Evolutionary conservation across 53 echinoderm and acorn worm species (phyloP).

Genomic region (Echinometra lucunter): DNA sequence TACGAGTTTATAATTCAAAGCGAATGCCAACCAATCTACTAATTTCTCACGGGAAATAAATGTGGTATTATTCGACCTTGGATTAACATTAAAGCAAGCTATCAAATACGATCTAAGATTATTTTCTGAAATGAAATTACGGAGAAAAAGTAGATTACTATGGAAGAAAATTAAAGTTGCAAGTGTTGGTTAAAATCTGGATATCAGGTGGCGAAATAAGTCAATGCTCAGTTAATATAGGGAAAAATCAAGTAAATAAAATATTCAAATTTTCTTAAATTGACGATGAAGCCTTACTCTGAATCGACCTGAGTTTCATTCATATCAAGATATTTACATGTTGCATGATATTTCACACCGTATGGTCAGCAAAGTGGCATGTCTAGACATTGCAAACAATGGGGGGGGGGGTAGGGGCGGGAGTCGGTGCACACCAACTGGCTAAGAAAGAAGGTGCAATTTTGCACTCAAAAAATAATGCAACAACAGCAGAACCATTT

Average conservation of each 20-base stretch:
- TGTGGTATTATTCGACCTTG: slow-evolving; percentile 1
- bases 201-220: neutral
- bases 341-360: neutral
- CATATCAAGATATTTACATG: neutral
- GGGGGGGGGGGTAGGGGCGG: too few species aligned
- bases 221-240: too few species aligned
- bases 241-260: too few species aligned
- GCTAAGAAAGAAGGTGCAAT: too few species aligned
- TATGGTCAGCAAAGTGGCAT: neutral
- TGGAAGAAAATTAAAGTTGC: neutral
- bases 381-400: neutral
- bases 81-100: neutral
- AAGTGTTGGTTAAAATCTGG: neutral
- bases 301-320: too few species aligned
- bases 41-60: slow-evolving; percentile 47
- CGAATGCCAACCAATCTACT: slow-evolving; percentile 15
- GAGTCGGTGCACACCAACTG: too few species aligned
- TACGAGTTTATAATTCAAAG: slow-evolving; percentile 12
- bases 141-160: neutral
- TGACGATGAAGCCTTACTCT: too few species aligned
- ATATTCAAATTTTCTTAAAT: too few species aligned
- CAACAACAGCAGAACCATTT: too few species aligned
- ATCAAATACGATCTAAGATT: neutral
- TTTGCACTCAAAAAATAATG: too few species aligned
- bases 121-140: neutral